Evolutionary conservation across 1,140 invertebrate genomes (phyloP).

Genomic region (Pseudomyrmex pallidus): DNA sequence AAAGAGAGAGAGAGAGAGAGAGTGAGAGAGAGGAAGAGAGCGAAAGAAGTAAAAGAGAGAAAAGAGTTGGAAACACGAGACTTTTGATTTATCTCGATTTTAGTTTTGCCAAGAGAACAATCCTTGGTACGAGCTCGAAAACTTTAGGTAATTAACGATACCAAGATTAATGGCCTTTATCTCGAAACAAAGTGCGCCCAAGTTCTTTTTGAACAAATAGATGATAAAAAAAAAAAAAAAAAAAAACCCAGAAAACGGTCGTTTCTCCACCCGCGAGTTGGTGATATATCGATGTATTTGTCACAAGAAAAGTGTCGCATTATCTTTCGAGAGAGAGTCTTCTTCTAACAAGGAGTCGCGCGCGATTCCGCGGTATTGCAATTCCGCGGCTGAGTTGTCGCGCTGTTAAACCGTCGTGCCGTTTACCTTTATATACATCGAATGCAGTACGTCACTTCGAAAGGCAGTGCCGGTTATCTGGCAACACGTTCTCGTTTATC

Average conservation of each 20-base stretch:
- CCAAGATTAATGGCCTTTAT: constrained; percentile 30
- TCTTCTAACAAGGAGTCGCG: background rate
- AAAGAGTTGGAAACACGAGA: background rate
- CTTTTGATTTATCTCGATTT: constrained; percentile 25
- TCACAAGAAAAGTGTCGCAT: constrained; percentile 10
- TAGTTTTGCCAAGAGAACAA: background rate
- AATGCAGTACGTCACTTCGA: background rate
- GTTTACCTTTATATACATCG: background rate
- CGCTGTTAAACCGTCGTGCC: background rate
- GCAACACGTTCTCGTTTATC: constrained; percentile 25
- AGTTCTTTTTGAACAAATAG: background rate
- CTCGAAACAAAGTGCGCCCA: background rate
- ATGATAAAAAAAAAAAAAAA: background rate
- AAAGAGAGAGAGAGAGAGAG: no score
- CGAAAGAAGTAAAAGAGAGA: background rate
- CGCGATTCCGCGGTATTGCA: background rate
- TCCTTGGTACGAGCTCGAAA: background rate
- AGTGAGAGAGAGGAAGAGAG: no score
- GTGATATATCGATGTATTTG: background rate
- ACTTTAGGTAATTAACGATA: constrained; percentile 42
- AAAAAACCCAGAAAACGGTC: background rate
- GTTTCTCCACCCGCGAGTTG: background rate
- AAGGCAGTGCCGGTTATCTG: constrained; percentile 34
- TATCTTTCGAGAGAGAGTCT: background rate
- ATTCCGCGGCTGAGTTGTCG: background rate